A percentile compares a stretch with the other conserved stretches of the same genome.
These are phyloP conservation scores for Telmatherina bonti DNA, from an alignment of 2,797 vertebrate genomes.

Conservation along the genomic window DNA sequence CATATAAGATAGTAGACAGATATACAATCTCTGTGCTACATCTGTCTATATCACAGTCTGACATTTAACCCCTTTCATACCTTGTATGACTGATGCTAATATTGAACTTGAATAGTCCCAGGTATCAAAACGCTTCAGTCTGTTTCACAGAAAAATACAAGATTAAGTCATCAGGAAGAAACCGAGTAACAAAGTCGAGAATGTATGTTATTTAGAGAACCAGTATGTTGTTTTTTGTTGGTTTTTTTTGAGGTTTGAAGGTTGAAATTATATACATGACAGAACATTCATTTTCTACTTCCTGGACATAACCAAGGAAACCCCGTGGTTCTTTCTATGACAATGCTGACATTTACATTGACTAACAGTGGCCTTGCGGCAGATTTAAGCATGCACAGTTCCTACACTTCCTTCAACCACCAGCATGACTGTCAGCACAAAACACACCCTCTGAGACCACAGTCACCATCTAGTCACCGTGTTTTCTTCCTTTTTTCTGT, in stretches of 20 bases:
- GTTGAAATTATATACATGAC: constrained; percentile 33
- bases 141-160: neutral
- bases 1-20: no score
- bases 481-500: neutral
- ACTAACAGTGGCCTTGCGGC: constrained; percentile 53
- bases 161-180: neutral
- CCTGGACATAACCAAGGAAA: constrained; percentile 70
- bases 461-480: constrained; percentile 21
- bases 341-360: constrained; percentile 42
- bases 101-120: neutral
- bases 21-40: no score
- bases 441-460: constrained; percentile 42
- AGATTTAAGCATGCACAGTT: constrained; percentile 30
- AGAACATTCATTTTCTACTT: constrained; percentile 61
- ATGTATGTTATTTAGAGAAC: neutral
- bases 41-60: no score
- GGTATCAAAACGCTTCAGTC: neutral
- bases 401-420: constrained; percentile 47
- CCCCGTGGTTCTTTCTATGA: constrained; percentile 62
- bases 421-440: constrained; percentile 54
- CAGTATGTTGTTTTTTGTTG: constrained; percentile 1
- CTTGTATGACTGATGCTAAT: neutral
- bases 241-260: constrained; percentile 32
- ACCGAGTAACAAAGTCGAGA: neutral
- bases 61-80: no score